Conservation (phyloP, 2,797 vertebrate genomes). For the Jordanella pulchra region DNA sequence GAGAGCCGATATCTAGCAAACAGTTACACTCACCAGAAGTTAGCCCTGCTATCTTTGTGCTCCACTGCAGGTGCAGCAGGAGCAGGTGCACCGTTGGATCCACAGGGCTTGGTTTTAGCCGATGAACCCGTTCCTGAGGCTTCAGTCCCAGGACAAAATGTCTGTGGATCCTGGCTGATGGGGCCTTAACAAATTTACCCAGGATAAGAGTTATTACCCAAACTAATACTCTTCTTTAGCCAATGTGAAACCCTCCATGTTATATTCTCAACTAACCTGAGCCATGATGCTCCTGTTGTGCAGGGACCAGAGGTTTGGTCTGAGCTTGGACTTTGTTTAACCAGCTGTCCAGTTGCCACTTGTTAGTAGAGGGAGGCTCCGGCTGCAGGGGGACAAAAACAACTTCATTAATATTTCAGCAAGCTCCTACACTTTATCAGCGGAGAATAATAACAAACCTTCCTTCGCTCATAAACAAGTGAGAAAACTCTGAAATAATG, state of each 20-base stretch:
- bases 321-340: constrained; percentile 96
- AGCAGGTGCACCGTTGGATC: constrained; percentile 40
- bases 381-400: constrained; percentile 74
- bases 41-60: constrained; percentile 84
- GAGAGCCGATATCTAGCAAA: neutral
- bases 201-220: constrained; percentile 20
- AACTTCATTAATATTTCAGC: neutral
- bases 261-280: constrained; percentile 51
- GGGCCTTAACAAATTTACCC: constrained; percentile 66
- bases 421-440: neutral
- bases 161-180: constrained; percentile 68
- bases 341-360: constrained; percentile 98
- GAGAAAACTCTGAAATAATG: neutral
- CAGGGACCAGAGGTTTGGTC: constrained; percentile 90
- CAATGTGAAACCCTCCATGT: neutral
- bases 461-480: neutral
- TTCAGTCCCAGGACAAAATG: constrained; percentile 81
- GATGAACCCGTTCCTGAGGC: constrained; percentile 60
- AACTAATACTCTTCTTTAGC: neutral
- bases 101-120: constrained; percentile 84
- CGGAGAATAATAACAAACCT: neutral
- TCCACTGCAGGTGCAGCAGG: constrained; percentile 75
- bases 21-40: constrained; percentile 54
- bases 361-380: constrained; percentile 93
- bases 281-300: constrained; percentile 86